phyloP scores from a whole-genome alignment of 2,113 vertebrate genomes.

The Trinectes maculatus region DNA sequence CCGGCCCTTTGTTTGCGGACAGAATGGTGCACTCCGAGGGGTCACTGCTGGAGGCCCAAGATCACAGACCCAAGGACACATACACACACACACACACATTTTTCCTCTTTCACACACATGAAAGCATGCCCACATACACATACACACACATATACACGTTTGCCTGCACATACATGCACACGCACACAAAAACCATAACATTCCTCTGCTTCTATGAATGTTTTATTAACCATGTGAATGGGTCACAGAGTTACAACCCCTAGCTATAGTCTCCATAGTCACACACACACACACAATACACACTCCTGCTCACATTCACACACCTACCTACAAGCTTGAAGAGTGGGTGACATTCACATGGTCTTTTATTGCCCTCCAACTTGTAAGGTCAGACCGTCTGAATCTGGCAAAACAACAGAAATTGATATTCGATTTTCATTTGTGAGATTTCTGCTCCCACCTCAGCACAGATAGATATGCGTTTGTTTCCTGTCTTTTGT shows the following conservation, averaged over 20 bases:
- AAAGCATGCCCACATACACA: slow-evolving; percentile 28
- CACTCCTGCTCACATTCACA: slow-evolving; percentile 52
- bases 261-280: slow-evolving; percentile 71
- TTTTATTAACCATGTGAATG: slow-evolving; percentile 86
- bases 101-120: slow-evolving; percentile 34
- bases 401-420: slow-evolving; percentile 11
- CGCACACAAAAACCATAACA: slow-evolving; percentile 80
- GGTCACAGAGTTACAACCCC: slow-evolving; percentile 81
- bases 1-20: slow-evolving; percentile 86
- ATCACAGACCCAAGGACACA: slow-evolving; percentile 82
- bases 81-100: slow-evolving; percentile 28
- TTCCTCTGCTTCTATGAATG: slow-evolving; percentile 83
- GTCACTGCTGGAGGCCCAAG: slow-evolving; percentile 85
- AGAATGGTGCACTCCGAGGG: slow-evolving; percentile 88
- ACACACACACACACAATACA: slow-evolving; percentile 57
- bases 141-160: slow-evolving; percentile 36
- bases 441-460: too few species aligned
- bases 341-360: slow-evolving; percentile 45
- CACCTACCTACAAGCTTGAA: slow-evolving; percentile 34
- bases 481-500: too few species aligned
- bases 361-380: slow-evolving; percentile 49
- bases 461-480: too few species aligned
- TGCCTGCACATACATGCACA: slow-evolving; percentile 50
- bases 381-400: slow-evolving; percentile 40
- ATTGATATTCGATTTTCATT: too few species aligned